Evolutionary conservation across 2,113 vertebrate genomes (phyloP).

Genomic region (Mustelus asterias): DNA sequence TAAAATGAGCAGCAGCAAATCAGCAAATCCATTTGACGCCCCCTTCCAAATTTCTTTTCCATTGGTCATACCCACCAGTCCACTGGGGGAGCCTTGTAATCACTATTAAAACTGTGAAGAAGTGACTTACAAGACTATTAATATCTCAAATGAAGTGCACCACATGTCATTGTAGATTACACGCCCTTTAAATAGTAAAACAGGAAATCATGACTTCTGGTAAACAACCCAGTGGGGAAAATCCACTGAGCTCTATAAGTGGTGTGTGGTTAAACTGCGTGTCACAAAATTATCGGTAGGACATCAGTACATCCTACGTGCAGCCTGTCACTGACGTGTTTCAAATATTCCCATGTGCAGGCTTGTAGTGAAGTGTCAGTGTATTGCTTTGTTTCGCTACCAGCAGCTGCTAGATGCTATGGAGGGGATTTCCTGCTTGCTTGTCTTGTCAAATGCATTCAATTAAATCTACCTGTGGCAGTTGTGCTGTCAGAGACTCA

Average conservation of each 20-base stretch:
- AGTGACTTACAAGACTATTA: neutral
- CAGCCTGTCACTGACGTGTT: constrained; percentile 22
- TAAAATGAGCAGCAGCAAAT: neutral
- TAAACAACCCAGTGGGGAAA: constrained; percentile 33
- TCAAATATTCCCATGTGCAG: constrained; percentile 29
- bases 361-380: neutral
- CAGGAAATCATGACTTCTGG: constrained; percentile 36
- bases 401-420: constrained; percentile 28
- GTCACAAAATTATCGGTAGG: constrained; percentile 31
- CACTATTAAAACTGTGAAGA: constrained; percentile 3
- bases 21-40: neutral
- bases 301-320: constrained; percentile 19
- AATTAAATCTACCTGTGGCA: constrained; percentile 34
- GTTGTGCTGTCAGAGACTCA: constrained; percentile 24
- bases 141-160: neutral
- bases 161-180: neutral
- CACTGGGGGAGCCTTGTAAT: neutral
- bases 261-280: constrained; percentile 23
- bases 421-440: constrained; percentile 34
- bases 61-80: neutral
- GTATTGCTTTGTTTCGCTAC: constrained; percentile 31
- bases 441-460: constrained; percentile 6
- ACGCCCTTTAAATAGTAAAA: constrained; percentile 32
- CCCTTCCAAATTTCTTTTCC: neutral
- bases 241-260: constrained; percentile 19